Percentiles rank a stretch among this genome's conserved stretches.
phyloP scores from a whole-genome alignment of 1,140 invertebrate genomes.

The Micrasema longulum region DNA sequence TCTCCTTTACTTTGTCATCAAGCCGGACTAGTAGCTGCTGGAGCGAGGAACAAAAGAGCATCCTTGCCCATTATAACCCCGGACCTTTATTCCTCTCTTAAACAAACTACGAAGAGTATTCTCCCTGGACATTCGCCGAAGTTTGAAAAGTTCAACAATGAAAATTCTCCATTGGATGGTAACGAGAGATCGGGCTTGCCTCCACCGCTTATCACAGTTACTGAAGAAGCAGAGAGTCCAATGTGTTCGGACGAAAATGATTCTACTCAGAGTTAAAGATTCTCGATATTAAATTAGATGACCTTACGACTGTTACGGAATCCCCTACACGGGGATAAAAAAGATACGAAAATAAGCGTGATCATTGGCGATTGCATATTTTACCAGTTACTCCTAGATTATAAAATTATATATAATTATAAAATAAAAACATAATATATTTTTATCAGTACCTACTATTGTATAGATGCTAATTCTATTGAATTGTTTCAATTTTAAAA shows the following conservation, averaged over 20 bases:
- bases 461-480: neutral
- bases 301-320: no score
- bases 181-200: slow-evolving; percentile 53
- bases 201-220: slow-evolving; percentile 66
- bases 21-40: slow-evolving; percentile 52
- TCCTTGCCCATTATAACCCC: slow-evolving; percentile 63
- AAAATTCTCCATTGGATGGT: slow-evolving; percentile 61
- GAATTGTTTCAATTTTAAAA: neutral
- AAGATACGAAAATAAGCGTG: no score
- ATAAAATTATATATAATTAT: no score
- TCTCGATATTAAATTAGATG: slow-evolving; percentile 4
- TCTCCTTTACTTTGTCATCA: slow-evolving; percentile 44
- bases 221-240: slow-evolving; percentile 63
- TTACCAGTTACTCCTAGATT: no score
- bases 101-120: slow-evolving; percentile 58
- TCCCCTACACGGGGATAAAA: no score
- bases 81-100: slow-evolving; percentile 63
- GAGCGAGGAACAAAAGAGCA: slow-evolving; percentile 60
- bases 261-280: slow-evolving; percentile 60
- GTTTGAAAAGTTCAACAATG: slow-evolving; percentile 65
- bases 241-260: slow-evolving; percentile 59
- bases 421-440: slow-evolving; percentile 21
- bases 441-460: slow-evolving; percentile 31
- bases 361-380: neutral
- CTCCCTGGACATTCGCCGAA: slow-evolving; percentile 61